Percentiles rank a stretch among this genome's conserved stretches.
These are phyloP conservation scores for Macheiramphus alcinus DNA, from an alignment of 2,113 vertebrate species.

Conservation along the genomic window DNA sequence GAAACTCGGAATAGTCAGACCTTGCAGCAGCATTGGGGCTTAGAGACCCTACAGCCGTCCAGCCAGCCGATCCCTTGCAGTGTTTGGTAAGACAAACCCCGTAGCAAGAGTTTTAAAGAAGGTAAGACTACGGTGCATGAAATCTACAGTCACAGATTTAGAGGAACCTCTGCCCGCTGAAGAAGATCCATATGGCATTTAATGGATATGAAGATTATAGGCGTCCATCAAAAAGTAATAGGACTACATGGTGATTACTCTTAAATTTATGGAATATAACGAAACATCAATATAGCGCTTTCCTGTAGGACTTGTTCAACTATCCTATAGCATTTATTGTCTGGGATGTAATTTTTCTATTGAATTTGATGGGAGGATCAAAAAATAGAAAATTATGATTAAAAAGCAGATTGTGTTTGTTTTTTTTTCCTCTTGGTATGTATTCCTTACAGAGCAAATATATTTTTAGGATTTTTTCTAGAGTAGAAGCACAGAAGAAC, in stretches of 20 bases:
- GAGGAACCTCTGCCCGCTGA: neutral
- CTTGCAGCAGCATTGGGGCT: neutral
- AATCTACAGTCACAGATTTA: neutral
- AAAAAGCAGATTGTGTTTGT: neutral
- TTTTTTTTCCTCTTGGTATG: neutral
- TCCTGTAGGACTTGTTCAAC: neutral
- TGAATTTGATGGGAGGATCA: neutral
- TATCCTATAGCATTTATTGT: neutral
- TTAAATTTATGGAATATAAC: neutral
- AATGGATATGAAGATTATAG: neutral
- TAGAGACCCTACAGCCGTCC: neutral
- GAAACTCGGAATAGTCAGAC: accelerated
- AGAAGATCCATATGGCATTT: neutral
- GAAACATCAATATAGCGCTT: neutral
- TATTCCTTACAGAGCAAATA: neutral
- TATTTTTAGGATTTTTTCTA: neutral
- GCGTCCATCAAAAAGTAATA: neutral
- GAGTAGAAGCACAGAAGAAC: neutral
- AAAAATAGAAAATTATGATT: neutral
- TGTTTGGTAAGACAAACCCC: neutral
- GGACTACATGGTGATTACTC: neutral
- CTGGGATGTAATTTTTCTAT: neutral
- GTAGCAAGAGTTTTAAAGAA: neutral
- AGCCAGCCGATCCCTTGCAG: neutral
- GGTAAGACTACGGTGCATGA: neutral